Base-by-base conservation (phyloP, 2,888 invertebrate species). In the Orchestes rusci region DNA sequence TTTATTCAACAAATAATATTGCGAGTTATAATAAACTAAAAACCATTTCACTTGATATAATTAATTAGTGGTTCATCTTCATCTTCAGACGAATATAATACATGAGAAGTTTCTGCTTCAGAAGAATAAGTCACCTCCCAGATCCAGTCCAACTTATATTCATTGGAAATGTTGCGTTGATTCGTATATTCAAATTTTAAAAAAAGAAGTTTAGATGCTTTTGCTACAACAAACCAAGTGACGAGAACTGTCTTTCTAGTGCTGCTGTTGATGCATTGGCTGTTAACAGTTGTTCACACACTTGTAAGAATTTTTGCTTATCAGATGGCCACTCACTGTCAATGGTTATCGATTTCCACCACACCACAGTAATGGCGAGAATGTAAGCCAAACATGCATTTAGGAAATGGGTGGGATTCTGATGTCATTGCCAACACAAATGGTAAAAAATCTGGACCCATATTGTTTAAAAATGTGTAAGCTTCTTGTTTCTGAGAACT, bases 311-410 rank as follows among this genome's bases (percentile, higher is more conserved):
- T 4, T 12, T 23, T 36, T 36, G 16, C 16, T 23, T 36, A 10
- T 36, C 36, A 13, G 27, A 13, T 10, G 36, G 27, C 36, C 36
- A 36, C 5, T 23, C 29, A 19, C 17, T 28, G 8, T 12, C 15
- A 30, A 39, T 13, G 13, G 28, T 16, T 16, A 39, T n/a, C 13
- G 32, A 42, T 10, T 13, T 33, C 41, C 41, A 36, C 36, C 35
- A 41, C 20, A 33, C 28, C n/a, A n/a, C n/a, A n/a, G n/a, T 10
- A 28, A 20, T 33, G 42, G 42, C 34, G 20, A 16, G 27, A 36
- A 12, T 36, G 16, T 23, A 13, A 28, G 7, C 27, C 27, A 36
- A 23, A 27, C 36, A 42, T 13, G 19, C 36, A 42, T 34, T 42
- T 42, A 10, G 23, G 27, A 28, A 36, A 36, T 29, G 36, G 29